Conservation (phyloP, 1,140 invertebrate genomes). For the Drosophila carrolli region DNA sequence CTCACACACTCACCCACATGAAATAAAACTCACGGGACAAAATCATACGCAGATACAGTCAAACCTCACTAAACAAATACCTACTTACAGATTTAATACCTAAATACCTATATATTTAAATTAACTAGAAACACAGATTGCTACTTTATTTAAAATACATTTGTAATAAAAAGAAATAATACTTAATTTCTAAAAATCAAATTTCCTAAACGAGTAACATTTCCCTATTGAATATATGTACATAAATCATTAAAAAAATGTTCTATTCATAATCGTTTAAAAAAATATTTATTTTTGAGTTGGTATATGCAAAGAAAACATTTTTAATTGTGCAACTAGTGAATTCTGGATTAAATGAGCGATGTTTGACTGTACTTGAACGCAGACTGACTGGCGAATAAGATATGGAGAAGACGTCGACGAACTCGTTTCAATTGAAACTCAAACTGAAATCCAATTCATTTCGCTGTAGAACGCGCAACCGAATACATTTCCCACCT, state of each 20-base stretch:
- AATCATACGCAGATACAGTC: slow-evolving; percentile 22
- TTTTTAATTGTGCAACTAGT: too few species aligned
- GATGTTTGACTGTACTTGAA: slow-evolving; percentile 14
- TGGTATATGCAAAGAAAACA: too few species aligned
- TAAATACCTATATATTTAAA: too few species aligned
- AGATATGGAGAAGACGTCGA: slow-evolving; percentile 70
- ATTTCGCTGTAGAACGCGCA: slow-evolving; percentile 61
- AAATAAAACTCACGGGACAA: slow-evolving; percentile 21
- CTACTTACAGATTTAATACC: neutral
- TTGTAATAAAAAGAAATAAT: too few species aligned
- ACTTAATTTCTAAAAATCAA: too few species aligned
- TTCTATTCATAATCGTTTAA: too few species aligned
- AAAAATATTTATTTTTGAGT: too few species aligned
- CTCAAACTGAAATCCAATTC: slow-evolving; percentile 68
- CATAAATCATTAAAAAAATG: too few species aligned
- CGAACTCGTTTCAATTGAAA: slow-evolving; percentile 79
- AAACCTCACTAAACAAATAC: neutral
- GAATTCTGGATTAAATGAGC: neutral
- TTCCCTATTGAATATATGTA: too few species aligned
- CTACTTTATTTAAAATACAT: too few species aligned
- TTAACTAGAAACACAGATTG: too few species aligned
- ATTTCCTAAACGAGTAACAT: too few species aligned
- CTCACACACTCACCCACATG: slow-evolving; percentile 34
- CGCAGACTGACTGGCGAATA: slow-evolving; percentile 15
- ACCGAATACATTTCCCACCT: slow-evolving; percentile 53